Evolutionary conservation across 1,140 invertebrate species (phyloP), one percentile per base, ranked within the genome.

Genomic region (Pseudomyrmex pallidus): DNA sequence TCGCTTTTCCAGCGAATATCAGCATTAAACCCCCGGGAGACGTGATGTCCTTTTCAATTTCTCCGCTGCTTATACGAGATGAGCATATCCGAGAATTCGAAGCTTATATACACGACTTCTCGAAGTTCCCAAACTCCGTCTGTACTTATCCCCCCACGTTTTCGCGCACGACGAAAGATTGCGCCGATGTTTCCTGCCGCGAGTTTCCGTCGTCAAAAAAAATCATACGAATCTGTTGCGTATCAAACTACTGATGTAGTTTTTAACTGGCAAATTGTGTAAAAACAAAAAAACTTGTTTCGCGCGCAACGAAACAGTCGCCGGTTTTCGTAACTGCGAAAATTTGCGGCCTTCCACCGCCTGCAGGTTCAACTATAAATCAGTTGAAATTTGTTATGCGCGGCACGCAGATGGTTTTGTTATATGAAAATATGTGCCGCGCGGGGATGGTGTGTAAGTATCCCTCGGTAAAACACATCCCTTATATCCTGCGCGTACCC

Each of bases 391-490:
- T 94, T 94, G 93, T 94, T 94, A 94, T 92, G 93, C 93, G 91
- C 92, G 90, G 93, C 93, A 93, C 94, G 93, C 94, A 94, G 94
- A 94, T 94, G 94, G 93, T 94, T 94, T 94, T 94, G 94, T 94
- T 94, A 94, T 94, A 94, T 94, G 93, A 94, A 94, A 94, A 94
- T 94, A 94, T 94, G 93, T 94, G 93, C 93, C 93, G 91, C 91
- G 87, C 90, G 91, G 93, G 93, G 93, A 94, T 92, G 93, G 91
- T 88, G 90, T 93, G 90, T 93, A 93, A 94, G 92, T 93, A 93
- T 93, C 92, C 93, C 93, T 91, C 90, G 91, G 90, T 93, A 93
- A 93, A 94, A 93, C 92, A 94, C 93, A 92, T 93, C 93, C 92
- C 93, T 93, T 93, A 93, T 92, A 92, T 91, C 92, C 88, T 88